These are phyloP conservation scores for Anoplopoma fimbria DNA, from an alignment of 2,113 vertebrate species.

Conservation along the genomic window DNA sequence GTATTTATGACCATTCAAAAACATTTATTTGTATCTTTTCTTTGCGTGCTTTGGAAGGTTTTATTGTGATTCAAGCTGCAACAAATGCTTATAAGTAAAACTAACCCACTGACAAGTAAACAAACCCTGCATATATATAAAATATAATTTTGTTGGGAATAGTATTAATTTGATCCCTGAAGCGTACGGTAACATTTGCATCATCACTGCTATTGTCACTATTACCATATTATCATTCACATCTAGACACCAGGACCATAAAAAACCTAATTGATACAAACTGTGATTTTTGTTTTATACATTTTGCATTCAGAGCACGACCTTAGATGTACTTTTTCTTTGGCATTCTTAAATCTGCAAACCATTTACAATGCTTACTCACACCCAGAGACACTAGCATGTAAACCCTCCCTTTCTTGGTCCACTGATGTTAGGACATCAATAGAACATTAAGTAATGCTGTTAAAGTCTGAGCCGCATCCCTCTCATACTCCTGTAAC, in stretches of 20 bases:
- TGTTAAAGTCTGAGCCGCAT: neutral
- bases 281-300: neutral
- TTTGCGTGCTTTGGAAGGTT: neutral
- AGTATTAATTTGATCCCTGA: neutral
- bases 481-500: constrained; percentile 1
- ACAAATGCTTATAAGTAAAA: neutral
- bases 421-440: neutral
- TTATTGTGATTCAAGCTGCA: neutral
- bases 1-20: no score
- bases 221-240: no score
- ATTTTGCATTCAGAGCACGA: neutral
- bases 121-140: neutral
- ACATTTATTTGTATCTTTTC: no score
- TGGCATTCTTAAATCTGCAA: neutral
- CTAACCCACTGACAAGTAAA: neutral
- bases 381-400: neutral
- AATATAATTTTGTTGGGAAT: neutral
- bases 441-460: constrained; percentile 7
- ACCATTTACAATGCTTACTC: neutral
- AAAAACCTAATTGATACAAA: neutral
- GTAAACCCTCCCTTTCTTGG: neutral
- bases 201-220: neutral
- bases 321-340: neutral
- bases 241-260: neutral
- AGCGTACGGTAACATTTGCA: neutral